phyloP scores from a whole-genome alignment of 2,797 vertebrate species.

The Lagocephalus sceleratus region DNA sequence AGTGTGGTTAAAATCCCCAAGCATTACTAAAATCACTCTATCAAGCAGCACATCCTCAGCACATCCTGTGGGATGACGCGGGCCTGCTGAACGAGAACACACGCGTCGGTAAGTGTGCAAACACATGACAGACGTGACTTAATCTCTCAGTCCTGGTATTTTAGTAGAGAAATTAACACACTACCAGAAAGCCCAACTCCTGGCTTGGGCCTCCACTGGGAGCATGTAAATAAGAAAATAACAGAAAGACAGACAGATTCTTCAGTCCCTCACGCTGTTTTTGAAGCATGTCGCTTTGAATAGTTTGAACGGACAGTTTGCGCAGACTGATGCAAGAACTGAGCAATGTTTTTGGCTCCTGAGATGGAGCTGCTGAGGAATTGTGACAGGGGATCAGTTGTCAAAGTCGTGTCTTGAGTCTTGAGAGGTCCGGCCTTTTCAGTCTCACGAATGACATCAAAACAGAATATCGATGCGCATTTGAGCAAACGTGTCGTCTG shows the following conservation, averaged over 20 bases:
- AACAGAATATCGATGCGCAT: slow-evolving; percentile 25
- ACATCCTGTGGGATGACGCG: slow-evolving; percentile 19
- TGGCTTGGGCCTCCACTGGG: slow-evolving; percentile 32
- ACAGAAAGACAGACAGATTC: slow-evolving; percentile 38
- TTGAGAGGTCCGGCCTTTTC: slow-evolving; percentile 32
- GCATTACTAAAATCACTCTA: slow-evolving; percentile 42
- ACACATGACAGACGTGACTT: slow-evolving; percentile 1
- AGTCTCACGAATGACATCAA: slow-evolving; percentile 27
- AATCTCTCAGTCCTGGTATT: neutral
- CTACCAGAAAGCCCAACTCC: slow-evolving; percentile 8
- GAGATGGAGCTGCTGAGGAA: slow-evolving; percentile 40
- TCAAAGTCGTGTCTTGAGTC: slow-evolving; percentile 24
- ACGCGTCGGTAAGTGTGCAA: neutral
- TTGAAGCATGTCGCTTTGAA: slow-evolving; percentile 57
- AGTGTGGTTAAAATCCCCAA: slow-evolving; percentile 49
- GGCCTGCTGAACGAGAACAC: slow-evolving; percentile 7
- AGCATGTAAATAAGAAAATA: slow-evolving; percentile 32
- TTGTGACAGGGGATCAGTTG: slow-evolving; percentile 45
- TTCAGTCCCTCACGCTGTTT: slow-evolving; percentile 46
- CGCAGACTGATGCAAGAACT: slow-evolving; percentile 61
- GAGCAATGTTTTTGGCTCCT: slow-evolving; percentile 55
- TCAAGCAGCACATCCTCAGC: slow-evolving; percentile 36
- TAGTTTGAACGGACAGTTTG: slow-evolving; percentile 58
- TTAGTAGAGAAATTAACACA: slow-evolving; percentile 15
- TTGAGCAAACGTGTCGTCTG: slow-evolving; percentile 7